Conservation (phyloP, 2,113 vertebrate species). For the Alethe diademata region DNA sequence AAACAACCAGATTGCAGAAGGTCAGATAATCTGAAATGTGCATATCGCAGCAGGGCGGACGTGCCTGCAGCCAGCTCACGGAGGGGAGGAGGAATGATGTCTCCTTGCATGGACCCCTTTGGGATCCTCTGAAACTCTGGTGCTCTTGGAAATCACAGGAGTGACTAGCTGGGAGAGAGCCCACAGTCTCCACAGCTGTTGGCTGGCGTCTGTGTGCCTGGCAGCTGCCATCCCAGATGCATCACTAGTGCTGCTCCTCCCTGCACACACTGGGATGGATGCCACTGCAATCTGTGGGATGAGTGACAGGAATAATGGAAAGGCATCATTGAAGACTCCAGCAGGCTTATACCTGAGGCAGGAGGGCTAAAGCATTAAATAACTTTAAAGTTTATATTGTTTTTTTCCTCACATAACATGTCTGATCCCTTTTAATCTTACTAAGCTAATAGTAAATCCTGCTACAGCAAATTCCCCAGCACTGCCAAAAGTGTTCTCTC, state of each 20-base stretch:
- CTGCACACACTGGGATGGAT: background rate
- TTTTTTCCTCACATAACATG: background rate
- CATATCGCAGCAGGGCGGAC: background rate
- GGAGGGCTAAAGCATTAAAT: background rate
- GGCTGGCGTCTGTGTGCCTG: background rate
- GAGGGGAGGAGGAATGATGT: background rate
- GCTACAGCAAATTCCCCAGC: background rate
- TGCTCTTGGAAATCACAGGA: background rate
- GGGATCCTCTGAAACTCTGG: background rate
- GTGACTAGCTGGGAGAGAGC: background rate
- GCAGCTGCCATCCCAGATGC: background rate
- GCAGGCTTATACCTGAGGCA: background rate
- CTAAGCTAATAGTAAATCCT: constrained; percentile 13
- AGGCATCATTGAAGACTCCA: background rate
- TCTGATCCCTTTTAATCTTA: constrained; percentile 52
- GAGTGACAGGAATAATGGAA: background rate
- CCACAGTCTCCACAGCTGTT: background rate
- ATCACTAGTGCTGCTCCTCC: background rate
- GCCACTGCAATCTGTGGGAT: background rate
- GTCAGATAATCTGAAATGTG: constrained; percentile 62
- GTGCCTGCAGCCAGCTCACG: background rate
- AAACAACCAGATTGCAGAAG: constrained; percentile 65
- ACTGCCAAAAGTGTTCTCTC: background rate
- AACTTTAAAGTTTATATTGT: background rate
- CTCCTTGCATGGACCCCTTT: background rate